A percentile compares a stretch with the other conserved stretches of the same genome.
Conservation (phyloP, 30 jellyfish, hydroid and myxozoan genomes). For the Aurelia aurita complex sp. Pacific region DNA sequence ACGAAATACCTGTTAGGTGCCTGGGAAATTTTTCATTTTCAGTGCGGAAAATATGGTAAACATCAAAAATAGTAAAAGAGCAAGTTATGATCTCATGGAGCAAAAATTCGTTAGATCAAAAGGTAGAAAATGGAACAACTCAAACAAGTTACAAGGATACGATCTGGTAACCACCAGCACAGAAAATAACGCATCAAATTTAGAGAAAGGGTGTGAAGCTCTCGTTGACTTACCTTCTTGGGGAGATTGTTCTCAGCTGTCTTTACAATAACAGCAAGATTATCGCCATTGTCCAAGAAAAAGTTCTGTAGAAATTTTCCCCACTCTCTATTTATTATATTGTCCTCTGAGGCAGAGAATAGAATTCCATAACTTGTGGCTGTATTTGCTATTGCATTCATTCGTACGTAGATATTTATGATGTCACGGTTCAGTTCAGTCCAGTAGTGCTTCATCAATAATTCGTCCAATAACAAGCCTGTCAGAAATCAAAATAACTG, state of each 20-base stretch:
- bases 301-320: conserved; percentile 33
- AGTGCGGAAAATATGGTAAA: too few species aligned
- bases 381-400: conserved; percentile 41
- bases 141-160: background rate
- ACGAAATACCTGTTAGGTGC: too few species aligned
- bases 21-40: too few species aligned
- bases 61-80: too few species aligned
- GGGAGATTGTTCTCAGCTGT: conserved; percentile 10
- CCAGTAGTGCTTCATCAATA: conserved; percentile 46
- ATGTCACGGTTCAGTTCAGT: conserved; percentile 24
- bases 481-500: background rate
- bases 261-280: conserved; percentile 38
- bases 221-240: background rate
- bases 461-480: conserved; percentile 45
- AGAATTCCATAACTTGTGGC: conserved; percentile 49
- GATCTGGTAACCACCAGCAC: background rate
- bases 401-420: conserved; percentile 17
- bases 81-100: too few species aligned
- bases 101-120: too few species aligned
- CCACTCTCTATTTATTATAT: conserved; percentile 32
- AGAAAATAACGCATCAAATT: background rate
- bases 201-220: background rate
- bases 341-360: conserved; percentile 21
- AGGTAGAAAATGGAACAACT: background rate
- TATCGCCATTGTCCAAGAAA: conserved; percentile 45